Evolutionary conservation across 2,113 vertebrate genomes (phyloP), one percentile per base, ranked within the genome.

Genomic region (Sinocyclocheilus maitianheensis): DNA sequence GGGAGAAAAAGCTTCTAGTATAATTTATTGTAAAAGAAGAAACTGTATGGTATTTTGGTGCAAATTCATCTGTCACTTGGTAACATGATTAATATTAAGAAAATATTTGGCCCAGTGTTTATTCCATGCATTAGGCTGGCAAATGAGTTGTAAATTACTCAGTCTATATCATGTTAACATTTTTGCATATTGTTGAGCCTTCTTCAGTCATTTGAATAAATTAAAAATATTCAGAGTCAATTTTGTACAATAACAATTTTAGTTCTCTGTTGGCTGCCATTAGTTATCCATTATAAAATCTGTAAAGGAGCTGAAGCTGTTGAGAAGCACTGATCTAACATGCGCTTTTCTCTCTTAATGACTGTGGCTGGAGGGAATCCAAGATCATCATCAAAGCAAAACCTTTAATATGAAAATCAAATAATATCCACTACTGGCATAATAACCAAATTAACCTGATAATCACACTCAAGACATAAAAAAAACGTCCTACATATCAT

Each of bases 371-470:
- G 26, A 71, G 18, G 43, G 18, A 20, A 82, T 82, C 80, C 16
- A 22, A 51, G 43, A 30, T 1, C 46, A 14, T 69, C 43, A 51
- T 48, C 79, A 46, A 46, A 81, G 62, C 79, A 46, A 48, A 67
- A 67, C 37, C 24, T 67, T 16, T 69, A 8, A 53, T 26, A 20
- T 30, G 8, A 77, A 4, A 78, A 14, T 58, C 63, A 82, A 51
- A 69, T 46, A 82, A 34, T 18, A 55, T 37, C 14, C 43, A 71
- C 43, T 20, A 48, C 16, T 30, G 43, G 67, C 10, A 13, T 26
- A 67, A 80, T 20, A 30, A 48, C n/a, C 40, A 65, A 48, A 81
- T 81, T 24, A 67, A 81, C 79, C 79, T 26, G 9, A 48, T 18
- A 60, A 65, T 65, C 40, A 20, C 26, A 81, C 13, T 10, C 13